phyloP scores from a whole-genome alignment of 2,888 invertebrate genomes.

The Agrochola circellaris region DNA sequence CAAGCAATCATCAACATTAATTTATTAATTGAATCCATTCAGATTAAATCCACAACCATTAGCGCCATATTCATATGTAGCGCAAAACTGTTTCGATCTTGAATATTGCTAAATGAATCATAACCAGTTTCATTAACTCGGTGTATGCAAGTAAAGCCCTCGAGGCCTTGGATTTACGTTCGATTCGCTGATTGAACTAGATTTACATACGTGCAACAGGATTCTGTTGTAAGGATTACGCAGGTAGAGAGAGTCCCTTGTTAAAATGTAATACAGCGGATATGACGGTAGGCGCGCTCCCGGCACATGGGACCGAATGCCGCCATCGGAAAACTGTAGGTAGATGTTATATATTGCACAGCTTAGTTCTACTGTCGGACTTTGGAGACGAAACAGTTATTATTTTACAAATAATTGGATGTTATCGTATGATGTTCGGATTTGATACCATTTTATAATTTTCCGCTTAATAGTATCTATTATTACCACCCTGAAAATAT shows the following conservation, averaged over 20 bases:
- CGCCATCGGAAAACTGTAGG: background rate
- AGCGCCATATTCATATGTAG: conserved; percentile 12
- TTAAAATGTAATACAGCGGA: conserved; percentile 34
- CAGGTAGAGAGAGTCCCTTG: conserved; percentile 32
- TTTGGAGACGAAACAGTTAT: background rate
- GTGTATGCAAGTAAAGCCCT: conserved; percentile 32
- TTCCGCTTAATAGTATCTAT: background rate
- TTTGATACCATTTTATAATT: background rate
- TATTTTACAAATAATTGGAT: background rate
- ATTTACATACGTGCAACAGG: conserved; percentile 40
- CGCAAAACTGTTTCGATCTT: conserved; percentile 27
- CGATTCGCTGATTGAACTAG: conserved; percentile 26
- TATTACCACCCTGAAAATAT: background rate
- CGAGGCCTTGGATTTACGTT: conserved; percentile 40
- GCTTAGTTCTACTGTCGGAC: background rate
- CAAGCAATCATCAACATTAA: background rate
- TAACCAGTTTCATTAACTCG: conserved; percentile 45
- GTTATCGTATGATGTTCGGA: background rate
- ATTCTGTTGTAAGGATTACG: conserved; percentile 31
- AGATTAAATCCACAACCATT: background rate
- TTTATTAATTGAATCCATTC: background rate
- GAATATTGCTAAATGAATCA: conserved; percentile 44
- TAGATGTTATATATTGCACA: background rate
- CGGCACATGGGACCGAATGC: conserved; percentile 13
- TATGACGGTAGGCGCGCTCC: conserved; percentile 5